phyloP scores from a whole-genome alignment of 2,113 vertebrate genomes.

The Percopsis transmontana region DNA sequence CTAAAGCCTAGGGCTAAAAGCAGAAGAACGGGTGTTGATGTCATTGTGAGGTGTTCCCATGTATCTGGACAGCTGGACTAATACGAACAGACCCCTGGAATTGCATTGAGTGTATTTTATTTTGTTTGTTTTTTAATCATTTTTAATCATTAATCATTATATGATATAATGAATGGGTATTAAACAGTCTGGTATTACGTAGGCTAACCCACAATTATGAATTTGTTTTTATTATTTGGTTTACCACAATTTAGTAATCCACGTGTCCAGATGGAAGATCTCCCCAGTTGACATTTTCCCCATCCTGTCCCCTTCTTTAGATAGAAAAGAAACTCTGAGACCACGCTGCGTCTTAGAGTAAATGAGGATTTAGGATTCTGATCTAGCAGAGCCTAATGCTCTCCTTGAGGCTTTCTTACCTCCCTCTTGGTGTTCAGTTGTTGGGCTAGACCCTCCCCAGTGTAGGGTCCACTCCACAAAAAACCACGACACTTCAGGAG shows the following conservation, averaged over 20 bases:
- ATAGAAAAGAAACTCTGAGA: conserved; percentile 5
- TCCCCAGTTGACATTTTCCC: conserved; percentile 8
- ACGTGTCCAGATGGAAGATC: conserved; percentile 20
- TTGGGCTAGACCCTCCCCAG: background rate
- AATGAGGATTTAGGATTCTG: background rate
- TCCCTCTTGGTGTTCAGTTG: background rate
- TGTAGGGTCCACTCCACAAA: background rate
- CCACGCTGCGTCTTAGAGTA: background rate
- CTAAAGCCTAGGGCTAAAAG: background rate
- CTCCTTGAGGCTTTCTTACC: conserved; percentile 21
- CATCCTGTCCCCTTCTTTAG: background rate
- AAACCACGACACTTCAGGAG: conserved; percentile 17
- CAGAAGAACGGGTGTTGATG: conserved; percentile 26
- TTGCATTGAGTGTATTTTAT: background rate
- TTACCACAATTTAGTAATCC: conserved; percentile 11
- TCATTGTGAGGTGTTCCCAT: conserved; percentile 37
- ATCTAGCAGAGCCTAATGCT: conserved; percentile 3
- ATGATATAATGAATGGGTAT: conserved; percentile 2
- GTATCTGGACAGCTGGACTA: conserved; percentile 8
- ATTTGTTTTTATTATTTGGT: conserved; percentile 4
- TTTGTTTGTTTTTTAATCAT: no score
- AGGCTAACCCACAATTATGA: background rate
- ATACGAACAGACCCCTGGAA: background rate
- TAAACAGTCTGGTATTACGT: background rate
- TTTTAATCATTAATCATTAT: conserved; percentile 2